Evolutionary conservation across 1,140 invertebrate genomes (phyloP).

Genomic region (Bombus terrestris): DNA sequence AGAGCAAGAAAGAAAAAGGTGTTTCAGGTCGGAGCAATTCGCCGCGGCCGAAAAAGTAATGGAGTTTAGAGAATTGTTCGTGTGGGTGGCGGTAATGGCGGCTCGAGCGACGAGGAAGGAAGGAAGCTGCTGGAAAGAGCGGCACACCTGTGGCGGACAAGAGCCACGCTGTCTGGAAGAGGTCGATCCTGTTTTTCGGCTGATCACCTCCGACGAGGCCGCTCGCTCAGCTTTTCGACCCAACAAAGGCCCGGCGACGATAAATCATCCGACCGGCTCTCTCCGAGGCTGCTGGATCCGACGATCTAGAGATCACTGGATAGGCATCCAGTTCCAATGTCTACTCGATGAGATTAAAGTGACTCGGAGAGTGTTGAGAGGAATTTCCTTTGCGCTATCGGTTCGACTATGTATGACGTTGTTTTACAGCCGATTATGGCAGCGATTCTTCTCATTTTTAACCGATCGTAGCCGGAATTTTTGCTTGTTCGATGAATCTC

Average conservation of each 20-base stretch:
- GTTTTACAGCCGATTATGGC: no score
- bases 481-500: no score
- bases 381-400: no score
- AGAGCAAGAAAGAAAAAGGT: not conserved
- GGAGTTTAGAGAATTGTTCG: constrained; percentile 51
- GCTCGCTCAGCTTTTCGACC: constrained; percentile 32
- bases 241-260: constrained; percentile 44
- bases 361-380: no score
- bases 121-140: constrained; percentile 34
- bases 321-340: not conserved
- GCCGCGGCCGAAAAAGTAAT: constrained; percentile 50
- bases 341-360: not conserved
- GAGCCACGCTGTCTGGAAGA: constrained; percentile 46
- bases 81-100: constrained; percentile 50
- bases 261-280: constrained; percentile 33
- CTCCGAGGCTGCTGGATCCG: not conserved
- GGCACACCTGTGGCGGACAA: constrained; percentile 46
- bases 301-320: not conserved
- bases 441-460: no score
- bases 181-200: constrained; percentile 46
- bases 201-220: constrained; percentile 15
- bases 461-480: no score
- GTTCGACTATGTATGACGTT: no score
- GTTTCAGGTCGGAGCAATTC: constrained; percentile 14
- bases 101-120: constrained; percentile 39